These are phyloP conservation scores for Drosophila sp. DNA, from an alignment of 1,140 invertebrate species.

Conservation along the genomic window DNA sequence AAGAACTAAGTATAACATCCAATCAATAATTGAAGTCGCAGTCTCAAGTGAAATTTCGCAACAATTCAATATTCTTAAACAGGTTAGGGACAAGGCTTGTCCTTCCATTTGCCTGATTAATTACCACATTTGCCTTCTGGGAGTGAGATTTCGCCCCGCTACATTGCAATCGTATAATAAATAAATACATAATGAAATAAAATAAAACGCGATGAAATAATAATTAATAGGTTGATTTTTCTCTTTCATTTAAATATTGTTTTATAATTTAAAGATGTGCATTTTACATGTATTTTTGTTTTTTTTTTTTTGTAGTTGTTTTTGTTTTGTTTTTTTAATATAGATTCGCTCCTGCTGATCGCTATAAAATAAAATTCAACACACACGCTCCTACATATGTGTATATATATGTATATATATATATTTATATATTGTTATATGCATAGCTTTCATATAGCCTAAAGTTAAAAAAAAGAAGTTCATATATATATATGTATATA, in stretches of 20 bases:
- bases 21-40: too few relatives aligned
- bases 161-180: background rate
- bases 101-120: too few relatives aligned
- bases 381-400: slow-evolving; percentile 2
- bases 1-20: too few relatives aligned
- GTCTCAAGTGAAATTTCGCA: too few relatives aligned
- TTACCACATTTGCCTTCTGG: too few relatives aligned
- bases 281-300: background rate
- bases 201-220: slow-evolving; percentile 9
- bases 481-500: slow-evolving; percentile 10
- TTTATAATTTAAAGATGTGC: slow-evolving; percentile 18
- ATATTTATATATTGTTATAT: slow-evolving; percentile 1
- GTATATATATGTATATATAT: background rate
- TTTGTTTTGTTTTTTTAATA: background rate
- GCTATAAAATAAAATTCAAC: slow-evolving; percentile 9
- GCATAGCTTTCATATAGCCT: slow-evolving; percentile 5
- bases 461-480: slow-evolving; percentile 10
- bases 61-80: too few relatives aligned
- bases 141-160: too few relatives aligned
- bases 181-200: background rate
- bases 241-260: slow-evolving; percentile 13
- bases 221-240: slow-evolving; percentile 19
- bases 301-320: background rate
- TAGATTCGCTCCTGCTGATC: slow-evolving; percentile 10
- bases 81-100: too few relatives aligned